A percentile compares a stretch with the other conserved stretches of the same genome.
Evolutionary conservation across 2,888 invertebrate species (phyloP).

Genomic region (Hydraecia micacea): DNA sequence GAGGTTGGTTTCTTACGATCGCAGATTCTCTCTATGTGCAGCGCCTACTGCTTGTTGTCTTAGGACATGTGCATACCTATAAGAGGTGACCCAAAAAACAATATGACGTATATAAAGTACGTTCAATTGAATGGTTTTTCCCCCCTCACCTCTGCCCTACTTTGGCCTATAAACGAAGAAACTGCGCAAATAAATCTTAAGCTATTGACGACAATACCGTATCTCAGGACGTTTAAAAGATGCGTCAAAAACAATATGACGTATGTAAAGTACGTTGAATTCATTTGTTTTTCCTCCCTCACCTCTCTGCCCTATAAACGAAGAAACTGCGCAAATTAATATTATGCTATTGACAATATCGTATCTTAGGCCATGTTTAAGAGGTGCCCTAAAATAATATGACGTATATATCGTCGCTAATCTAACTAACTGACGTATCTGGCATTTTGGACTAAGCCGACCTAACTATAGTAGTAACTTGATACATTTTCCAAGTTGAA

Average conservation of each 20-base stretch:
- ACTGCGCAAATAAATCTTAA: no score
- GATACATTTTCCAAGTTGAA: no score
- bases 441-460: no score
- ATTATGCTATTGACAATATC: neutral
- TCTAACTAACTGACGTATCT: no score
- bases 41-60: neutral
- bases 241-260: neutral
- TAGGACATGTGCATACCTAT: neutral
- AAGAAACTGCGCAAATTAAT: neutral
- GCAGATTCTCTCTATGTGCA: neutral
- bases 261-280: neutral
- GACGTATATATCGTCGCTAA: no score
- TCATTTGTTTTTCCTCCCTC: neutral
- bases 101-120: neutral
- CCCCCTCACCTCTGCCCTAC: neutral
- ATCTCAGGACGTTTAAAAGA: neutral
- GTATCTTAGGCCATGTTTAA: neutral
- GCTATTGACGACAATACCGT: neutral
- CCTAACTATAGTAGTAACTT: no score
- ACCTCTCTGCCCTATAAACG: conserved; percentile 46
- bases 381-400: neutral
- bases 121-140: neutral
- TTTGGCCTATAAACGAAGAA: no score
- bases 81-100: neutral
- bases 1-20: neutral